Evolutionary conservation across 2,797 vertebrate genomes (phyloP), one percentile per base, ranked within the genome.

Genomic region (Rhabdomys pumilio): DNA sequence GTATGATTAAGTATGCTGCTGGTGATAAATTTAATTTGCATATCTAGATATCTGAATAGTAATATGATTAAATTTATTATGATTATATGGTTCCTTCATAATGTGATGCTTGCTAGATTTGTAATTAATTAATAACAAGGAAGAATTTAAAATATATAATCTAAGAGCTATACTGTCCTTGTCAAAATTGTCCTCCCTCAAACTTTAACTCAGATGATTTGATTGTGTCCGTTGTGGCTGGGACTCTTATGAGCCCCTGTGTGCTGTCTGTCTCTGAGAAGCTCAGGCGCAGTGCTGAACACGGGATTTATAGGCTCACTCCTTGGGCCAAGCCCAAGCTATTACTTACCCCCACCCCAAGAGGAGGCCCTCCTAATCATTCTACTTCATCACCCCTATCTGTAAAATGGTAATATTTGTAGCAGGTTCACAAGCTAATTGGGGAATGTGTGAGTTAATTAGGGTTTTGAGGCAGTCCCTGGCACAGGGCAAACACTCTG

Each of bases 61-160:
- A 95, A 84, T 94, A 44, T 95, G 63, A 96, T 93, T 96, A 87
- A 75, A 86, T 86, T 96, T 86, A 94, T 57, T 80, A 26, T 75
- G 44, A 92, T 97, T 95, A 73, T 85, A 22, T 63, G 12, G 8
- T 22, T 84, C 50, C 94, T 41, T 96, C 31, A 63, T 69, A 79
- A 85, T 85, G 79, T 67, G 88, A 90, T 73, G 61, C 47, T 91
- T 81, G 76, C 72, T 93, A 91, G 73, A 87, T 84, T 91, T 95
- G 31, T 84, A 92, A 91, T 96, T 84, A 92, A 91, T 96, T 96
- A 96, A 90, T 34, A 92, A 53, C 57, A 82, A 83, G 73, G 95
- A 53, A 15, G n/a, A 90, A 90, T 94, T 96, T 96, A 91, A 95
- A 97, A 76, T 90, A 85, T 63, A 9, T 94, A 61, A 87, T 90